Conservation (phyloP, 2,113 vertebrate species). For the Apus apus region DNA sequence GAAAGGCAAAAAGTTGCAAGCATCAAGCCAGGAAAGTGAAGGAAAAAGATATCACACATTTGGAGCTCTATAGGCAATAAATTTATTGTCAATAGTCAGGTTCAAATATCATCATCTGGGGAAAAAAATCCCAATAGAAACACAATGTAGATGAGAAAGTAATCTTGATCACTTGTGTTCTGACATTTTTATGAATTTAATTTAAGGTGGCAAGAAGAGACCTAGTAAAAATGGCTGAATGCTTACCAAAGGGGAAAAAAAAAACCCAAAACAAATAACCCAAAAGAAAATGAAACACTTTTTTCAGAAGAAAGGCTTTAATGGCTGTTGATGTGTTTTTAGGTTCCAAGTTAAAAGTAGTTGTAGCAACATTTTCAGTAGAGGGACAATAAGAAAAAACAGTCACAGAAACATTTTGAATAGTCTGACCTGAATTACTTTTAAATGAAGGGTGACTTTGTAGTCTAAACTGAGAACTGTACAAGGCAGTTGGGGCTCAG, state of each 20-base stretch:
- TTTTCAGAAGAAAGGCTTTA: conserved; percentile 36
- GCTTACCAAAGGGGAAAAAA: conserved; percentile 1
- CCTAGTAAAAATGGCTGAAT: conserved; percentile 30
- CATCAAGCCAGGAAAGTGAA: neutral
- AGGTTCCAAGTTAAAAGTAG: neutral
- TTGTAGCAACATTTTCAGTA: conserved; percentile 4
- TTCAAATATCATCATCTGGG: neutral
- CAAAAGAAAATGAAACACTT: conserved; percentile 67
- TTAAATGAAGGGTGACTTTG: neutral
- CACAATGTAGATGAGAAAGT: conserved; percentile 13
- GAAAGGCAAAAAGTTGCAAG: conserved; percentile 12
- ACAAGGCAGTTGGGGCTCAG: neutral
- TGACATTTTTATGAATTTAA: conserved; percentile 65
- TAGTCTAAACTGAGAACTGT: neutral
- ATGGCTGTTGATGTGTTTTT: conserved; percentile 29
- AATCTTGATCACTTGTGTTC: neutral
- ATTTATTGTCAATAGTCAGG: conserved; percentile 24
- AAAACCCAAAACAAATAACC: conserved; percentile 12
- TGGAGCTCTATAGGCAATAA: conserved; percentile 9
- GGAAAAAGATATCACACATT: conserved; percentile 29
- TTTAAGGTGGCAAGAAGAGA: conserved; percentile 57
- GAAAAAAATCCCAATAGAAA: neutral
- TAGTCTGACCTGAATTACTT: neutral
- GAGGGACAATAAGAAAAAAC: conserved; percentile 2
- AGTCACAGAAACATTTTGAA: neutral